Evolutionary conservation across 2,797 vertebrate species (phyloP), one percentile per base, ranked within the genome.

Genomic region (Oceanodroma leucorhoa): DNA sequence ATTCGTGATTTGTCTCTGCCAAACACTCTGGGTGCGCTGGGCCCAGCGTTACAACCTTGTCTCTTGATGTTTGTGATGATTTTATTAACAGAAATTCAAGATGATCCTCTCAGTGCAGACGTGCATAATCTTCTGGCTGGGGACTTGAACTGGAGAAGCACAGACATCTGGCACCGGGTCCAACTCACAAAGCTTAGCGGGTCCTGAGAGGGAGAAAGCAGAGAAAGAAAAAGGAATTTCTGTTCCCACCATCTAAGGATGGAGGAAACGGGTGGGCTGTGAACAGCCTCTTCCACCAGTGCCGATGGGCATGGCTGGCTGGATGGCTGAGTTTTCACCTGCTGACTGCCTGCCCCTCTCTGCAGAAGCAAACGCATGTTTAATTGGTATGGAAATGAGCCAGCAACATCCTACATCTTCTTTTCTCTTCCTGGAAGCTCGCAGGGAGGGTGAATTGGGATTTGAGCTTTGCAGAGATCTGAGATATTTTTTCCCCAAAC

Each of bases 401-500:
- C 83, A 86, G 65, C 10, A 83, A 30, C 76, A 86, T 71, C 54
- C 79, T 86, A 41, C 34, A 48, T 90, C 57, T 62, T 86, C 46
- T 94, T 67, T 91, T 70, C 64, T 88, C 34, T 75, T 88, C 82
- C 65, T 83, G 79, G 50, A 93, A 91, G 41, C 75, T 92, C 1
- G 0, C 1, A n/a, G n/a, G 18, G 32, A 86, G 34, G 12, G 22
- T 41, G 61, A 90, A 3, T 43, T 27, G 91, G 50, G 55, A 90
- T 92, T 82, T 65, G 54, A 91, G 43, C 82, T 91, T 93, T 93
- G 77, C 54, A 76, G 69, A 83, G 40, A 84, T 87, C 85, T 38
- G 72, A 94, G 83, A 58, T 91, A 41, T 55, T 88, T 95, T 94
- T 38, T 32, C 60, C n/a, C 78, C n/a, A 65, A 95, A 92, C 41